Base-by-base conservation (phyloP, 2,797 vertebrate species). In the Phrynocephalus guinanensis region DNA sequence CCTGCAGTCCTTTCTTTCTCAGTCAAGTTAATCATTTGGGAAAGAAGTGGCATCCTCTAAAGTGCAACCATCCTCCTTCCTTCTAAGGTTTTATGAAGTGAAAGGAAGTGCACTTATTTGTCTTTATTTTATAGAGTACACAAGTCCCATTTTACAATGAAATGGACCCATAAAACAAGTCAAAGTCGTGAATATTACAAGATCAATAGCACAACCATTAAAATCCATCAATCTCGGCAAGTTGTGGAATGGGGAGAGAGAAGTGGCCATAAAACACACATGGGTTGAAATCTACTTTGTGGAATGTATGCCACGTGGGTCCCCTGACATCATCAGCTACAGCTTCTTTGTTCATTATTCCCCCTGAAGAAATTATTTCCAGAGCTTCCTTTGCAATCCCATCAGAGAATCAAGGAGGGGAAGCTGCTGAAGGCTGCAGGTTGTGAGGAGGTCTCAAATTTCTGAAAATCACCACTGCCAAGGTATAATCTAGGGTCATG, bases 1-100 rank as follows among this genome's bases (percentile, higher is more conserved):
- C n/a, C 38, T 15, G 22, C n/a, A 48, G 83, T 26, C n/a, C 52
- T 85, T 28, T 50, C 75, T 88, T 87, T 87, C 88, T 48, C n/a
- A 7, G 7, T 79, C 33, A 89, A 84, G 85, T 83, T 88, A 91
- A 90, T 92, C 73, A 83, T 90, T 38, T 86, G 24, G 3, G 1
- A 76, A 71, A 86, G 85, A 86, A 82, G 79, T 38, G 86, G 91
- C 85, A 52, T 48, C 86, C 68, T 68, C 88, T 85, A 63, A 76
- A 48, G 70, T 82, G 84, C 81, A 85, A 3, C 15, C 15, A 30
- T 76, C 8, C 1, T 85, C 90, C 90, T 85, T 86, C 83, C 75
- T 89, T 87, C 85, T 84, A 89, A 93, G 80, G 85, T 91, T 92
- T 92, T 92, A 91, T 89, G 72, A 90, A 92, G 88, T 93, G 76